Conservation (phyloP, 2,797 vertebrate species). For the Lepilemur ruficaudatus region DNA sequence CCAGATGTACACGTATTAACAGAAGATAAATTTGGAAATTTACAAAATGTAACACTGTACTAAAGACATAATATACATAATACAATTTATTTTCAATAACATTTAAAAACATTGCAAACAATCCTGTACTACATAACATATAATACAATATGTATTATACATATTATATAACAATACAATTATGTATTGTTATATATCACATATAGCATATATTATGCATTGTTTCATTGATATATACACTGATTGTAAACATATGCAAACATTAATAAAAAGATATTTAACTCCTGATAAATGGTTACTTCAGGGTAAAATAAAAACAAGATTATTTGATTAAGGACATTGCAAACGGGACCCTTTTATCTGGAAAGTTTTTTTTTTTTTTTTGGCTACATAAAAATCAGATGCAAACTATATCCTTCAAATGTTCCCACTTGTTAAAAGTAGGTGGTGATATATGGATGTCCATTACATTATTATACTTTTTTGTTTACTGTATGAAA, state of each 20-base stretch:
- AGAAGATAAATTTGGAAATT: neutral
- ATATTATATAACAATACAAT: too few relatives aligned
- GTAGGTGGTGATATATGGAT: neutral
- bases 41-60: neutral
- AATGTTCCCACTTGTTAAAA: neutral
- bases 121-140: neutral
- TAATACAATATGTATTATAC: neutral
- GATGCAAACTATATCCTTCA: neutral
- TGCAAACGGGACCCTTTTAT: neutral
- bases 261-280: neutral
- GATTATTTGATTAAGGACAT: neutral
- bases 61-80: neutral
- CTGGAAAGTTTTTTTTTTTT: neutral
- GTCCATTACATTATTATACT: neutral
- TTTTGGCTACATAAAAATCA: neutral
- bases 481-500: neutral
- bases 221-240: neutral
- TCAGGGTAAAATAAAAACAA: neutral
- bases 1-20: neutral
- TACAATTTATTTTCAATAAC: slow-evolving; percentile 20
- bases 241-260: neutral
- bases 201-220: neutral
- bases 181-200: neutral
- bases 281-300: neutral
- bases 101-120: neutral